phyloP scores from a whole-genome alignment of 2,888 invertebrate genomes.

The Eristalis arbustorum region DNA sequence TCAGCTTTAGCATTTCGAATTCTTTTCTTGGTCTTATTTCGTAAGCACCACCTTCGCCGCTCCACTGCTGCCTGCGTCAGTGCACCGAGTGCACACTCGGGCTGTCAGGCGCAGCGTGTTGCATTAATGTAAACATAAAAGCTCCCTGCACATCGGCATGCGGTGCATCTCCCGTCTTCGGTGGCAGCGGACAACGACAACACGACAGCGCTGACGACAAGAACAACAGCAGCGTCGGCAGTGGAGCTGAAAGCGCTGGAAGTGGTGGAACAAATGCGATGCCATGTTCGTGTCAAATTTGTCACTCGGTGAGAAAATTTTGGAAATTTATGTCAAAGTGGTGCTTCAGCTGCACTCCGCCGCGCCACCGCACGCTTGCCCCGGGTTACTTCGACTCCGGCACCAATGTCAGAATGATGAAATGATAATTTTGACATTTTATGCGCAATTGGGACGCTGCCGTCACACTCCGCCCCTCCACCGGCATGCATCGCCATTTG shows the following conservation, averaged over 20 bases:
- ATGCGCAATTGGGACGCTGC: conserved; percentile 18
- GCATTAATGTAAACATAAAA: conserved; percentile 60
- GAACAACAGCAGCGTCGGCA: not conserved
- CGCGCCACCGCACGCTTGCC: not conserved
- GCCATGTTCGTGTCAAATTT: conserved; percentile 65
- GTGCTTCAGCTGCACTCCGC: not conserved
- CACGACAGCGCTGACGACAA: conserved; percentile 12
- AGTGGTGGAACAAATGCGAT: conserved; percentile 45
- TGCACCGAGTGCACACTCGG: not conserved
- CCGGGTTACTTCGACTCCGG: conserved; percentile 26
- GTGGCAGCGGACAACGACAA: conserved; percentile 2
- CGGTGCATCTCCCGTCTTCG: conserved; percentile 25
- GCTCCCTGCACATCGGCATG: conserved; percentile 39
- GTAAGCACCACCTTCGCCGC: conserved; percentile 5
- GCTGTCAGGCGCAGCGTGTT: conserved; percentile 41
- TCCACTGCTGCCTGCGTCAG: not conserved
- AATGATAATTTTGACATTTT: conserved; percentile 61
- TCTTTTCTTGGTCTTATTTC: not conserved
- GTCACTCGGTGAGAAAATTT: conserved; percentile 54
- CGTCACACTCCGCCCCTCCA: not conserved
- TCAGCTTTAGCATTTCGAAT: conserved; percentile 40
- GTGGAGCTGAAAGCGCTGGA: not conserved
- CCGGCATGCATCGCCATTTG: not conserved
- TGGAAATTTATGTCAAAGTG: conserved; percentile 47
- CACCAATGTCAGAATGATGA: conserved; percentile 27